Evolutionary conservation across 2,888 invertebrate genomes (phyloP).

Genomic region (Colletes collaris): DNA sequence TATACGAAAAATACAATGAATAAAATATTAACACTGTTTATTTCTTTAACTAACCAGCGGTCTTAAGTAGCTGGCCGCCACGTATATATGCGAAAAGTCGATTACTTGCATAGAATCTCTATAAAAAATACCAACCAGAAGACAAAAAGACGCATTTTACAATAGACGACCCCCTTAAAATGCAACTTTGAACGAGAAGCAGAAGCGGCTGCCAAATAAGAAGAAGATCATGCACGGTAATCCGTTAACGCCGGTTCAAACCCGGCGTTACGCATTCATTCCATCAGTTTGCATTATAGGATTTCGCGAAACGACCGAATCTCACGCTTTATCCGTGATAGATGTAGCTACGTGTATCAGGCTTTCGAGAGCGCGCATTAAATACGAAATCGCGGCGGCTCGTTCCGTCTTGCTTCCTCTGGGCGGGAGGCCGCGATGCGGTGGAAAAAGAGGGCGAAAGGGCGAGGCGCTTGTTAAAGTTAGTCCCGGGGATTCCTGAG

Average conservation of each 20-base stretch:
- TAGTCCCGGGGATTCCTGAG: constrained; percentile 74
- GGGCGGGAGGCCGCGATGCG: background rate
- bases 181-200: no score
- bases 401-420: background rate
- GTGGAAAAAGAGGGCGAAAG: constrained; percentile 52
- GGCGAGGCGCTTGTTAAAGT: constrained; percentile 78
- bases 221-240: constrained; percentile 28
- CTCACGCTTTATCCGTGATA: constrained; percentile 45
- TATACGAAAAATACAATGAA: no score
- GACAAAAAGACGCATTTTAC: no score
- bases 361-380: constrained; percentile 45
- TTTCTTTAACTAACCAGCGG: no score
- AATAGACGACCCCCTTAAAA: no score
- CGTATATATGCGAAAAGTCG: no score
- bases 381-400: constrained; percentile 44
- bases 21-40: no score
- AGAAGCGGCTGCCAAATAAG: constrained; percentile 4
- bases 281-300: constrained; percentile 29
- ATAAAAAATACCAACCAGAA: no score
- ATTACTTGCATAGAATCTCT: no score
- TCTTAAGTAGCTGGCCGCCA: no score
- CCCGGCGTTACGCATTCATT: constrained; percentile 41
- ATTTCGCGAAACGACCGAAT: constrained; percentile 45
- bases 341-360: constrained; percentile 31
- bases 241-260: constrained; percentile 43